Percentiles rank a stretch among this genome's conserved stretches.
Conservation (phyloP, 1,140 invertebrate species). For the Macrobrachium rosenbergii region DNA sequence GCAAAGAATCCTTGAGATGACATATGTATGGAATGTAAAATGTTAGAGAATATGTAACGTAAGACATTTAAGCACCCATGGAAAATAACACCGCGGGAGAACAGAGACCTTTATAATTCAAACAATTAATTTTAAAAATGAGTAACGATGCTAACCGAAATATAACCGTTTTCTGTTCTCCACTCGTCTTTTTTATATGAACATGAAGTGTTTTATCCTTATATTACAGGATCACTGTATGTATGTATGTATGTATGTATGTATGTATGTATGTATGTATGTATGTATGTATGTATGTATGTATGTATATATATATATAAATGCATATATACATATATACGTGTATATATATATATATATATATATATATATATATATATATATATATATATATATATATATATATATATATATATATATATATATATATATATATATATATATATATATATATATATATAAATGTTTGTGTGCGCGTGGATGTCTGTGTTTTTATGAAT, state of each 20-base stretch:
- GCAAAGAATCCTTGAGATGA: background rate
- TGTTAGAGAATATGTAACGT: no score
- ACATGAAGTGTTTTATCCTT: no score
- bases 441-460: constrained; percentile 14
- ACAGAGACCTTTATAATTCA: no score
- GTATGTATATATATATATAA: background rate
- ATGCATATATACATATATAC: constrained; percentile 1
- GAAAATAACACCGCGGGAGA: no score
- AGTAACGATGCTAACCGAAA: no score
- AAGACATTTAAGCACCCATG: no score
- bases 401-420: background rate
- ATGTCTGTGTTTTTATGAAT: no score
- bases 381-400: background rate
- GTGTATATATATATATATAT: constrained; percentile 4
- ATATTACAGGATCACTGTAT: background rate
- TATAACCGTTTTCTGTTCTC: no score
- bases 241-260: background rate
- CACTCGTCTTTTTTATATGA: no score
- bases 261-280: background rate
- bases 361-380: constrained; percentile 16
- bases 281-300: background rate
- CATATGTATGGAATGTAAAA: no score
- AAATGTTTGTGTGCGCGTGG: no score
- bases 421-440: constrained; percentile 10
- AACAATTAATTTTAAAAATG: no score